Conservation (phyloP, 2,888 invertebrate species). For the Archaeoteleia sp. region DNA sequence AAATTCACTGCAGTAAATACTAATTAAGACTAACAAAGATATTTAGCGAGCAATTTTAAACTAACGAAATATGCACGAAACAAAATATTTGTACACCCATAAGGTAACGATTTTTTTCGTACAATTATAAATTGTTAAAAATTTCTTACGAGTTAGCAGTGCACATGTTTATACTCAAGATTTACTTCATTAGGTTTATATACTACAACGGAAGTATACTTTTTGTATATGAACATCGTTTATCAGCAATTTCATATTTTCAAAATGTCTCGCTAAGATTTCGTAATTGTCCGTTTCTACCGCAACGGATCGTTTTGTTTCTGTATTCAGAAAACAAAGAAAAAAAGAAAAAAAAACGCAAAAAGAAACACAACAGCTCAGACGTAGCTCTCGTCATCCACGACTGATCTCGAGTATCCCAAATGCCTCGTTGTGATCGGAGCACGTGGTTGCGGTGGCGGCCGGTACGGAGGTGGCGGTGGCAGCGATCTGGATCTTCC, state of each 20-base stretch:
- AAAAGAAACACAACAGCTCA: conserved; percentile 52
- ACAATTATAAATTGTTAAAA: too few relatives aligned
- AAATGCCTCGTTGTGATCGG: conserved; percentile 69
- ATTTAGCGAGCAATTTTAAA: conserved; percentile 20
- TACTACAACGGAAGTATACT: too few relatives aligned
- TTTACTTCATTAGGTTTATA: too few relatives aligned
- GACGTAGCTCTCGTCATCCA: conserved; percentile 73
- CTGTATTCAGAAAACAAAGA: background rate
- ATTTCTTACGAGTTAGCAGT: too few relatives aligned
- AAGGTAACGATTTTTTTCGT: too few relatives aligned
- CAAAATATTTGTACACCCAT: too few relatives aligned
- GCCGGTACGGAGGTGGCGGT: conserved; percentile 72
- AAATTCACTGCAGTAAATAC: background rate
- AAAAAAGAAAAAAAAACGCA: background rate
- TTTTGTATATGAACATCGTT: too few relatives aligned
- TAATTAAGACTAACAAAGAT: conserved; percentile 38
- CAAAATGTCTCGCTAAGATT: too few relatives aligned
- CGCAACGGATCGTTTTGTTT: conserved; percentile 3
- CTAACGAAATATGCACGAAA: conserved; percentile 22
- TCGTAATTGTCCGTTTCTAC: conserved; percentile 11
- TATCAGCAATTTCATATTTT: too few relatives aligned
- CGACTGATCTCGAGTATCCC: conserved; percentile 69
- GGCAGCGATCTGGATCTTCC: conserved; percentile 72
- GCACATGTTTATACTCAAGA: too few relatives aligned
- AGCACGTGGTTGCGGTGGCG: conserved; percentile 71